These are phyloP conservation scores for Anser cygnoides DNA, from an alignment of 2,113 vertebrate genomes.

Conservation along the genomic window DNA sequence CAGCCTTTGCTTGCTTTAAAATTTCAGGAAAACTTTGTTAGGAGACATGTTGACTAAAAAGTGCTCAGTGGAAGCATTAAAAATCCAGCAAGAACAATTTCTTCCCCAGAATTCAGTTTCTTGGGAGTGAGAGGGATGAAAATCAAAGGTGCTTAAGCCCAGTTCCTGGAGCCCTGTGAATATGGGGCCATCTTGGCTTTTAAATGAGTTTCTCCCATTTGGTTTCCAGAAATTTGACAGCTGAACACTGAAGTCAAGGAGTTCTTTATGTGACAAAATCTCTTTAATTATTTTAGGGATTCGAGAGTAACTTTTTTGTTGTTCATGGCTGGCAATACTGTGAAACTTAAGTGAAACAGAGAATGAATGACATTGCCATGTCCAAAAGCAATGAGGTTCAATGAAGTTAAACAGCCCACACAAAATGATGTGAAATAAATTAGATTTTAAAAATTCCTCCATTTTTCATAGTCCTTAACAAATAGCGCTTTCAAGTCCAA, in stretches of 20 bases:
- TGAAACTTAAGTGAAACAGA: neutral
- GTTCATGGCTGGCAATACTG: neutral
- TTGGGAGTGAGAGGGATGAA: neutral
- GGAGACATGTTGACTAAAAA: neutral
- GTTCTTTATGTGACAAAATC: neutral
- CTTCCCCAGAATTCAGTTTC: neutral
- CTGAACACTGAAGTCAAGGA: fast-evolving
- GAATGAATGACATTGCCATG: neutral
- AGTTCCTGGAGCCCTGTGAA: neutral
- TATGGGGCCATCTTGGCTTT: neutral
- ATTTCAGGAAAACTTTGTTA: neutral
- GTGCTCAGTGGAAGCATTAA: neutral
- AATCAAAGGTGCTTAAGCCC: neutral
- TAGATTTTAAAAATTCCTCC: neutral
- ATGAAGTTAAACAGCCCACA: neutral
- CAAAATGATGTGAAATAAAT: conserved; percentile 7
- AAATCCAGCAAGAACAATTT: neutral
- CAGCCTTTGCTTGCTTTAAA: neutral
- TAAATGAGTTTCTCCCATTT: neutral
- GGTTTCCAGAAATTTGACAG: neutral
- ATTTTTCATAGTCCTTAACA: neutral
- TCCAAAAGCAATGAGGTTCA: neutral
- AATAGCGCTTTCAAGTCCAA: conserved; percentile 31
- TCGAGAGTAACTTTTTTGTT: neutral
- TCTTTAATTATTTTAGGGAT: neutral